A percentile compares a stretch with the other conserved stretches of the same genome.
Conservation (phyloP, 2,113 vertebrate species). For the Clarias macrocephalus region DNA sequence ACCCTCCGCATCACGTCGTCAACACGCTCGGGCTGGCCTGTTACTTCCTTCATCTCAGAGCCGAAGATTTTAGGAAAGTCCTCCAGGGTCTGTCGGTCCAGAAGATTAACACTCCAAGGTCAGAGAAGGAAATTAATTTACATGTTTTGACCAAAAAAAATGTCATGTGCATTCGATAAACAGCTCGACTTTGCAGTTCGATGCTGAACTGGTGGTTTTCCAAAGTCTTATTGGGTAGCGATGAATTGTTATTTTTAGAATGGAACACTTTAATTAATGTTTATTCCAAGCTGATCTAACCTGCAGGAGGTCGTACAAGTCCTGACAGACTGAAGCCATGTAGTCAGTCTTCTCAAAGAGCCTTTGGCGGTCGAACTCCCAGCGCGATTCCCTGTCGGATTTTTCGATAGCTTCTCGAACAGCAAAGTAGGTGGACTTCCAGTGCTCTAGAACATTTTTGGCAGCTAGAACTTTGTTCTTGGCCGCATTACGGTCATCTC, state of each 20-base stretch:
- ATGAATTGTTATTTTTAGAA: not conserved
- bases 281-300: conserved; percentile 62
- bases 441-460: conserved; percentile 77
- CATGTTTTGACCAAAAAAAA: not conserved
- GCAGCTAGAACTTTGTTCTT: conserved; percentile 78
- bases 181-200: not conserved
- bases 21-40: conserved; percentile 78
- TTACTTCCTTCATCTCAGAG: conserved; percentile 82
- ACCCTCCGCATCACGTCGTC: conserved; percentile 79
- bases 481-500: conserved; percentile 73
- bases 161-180: not conserved
- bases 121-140: not conserved
- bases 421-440: conserved; percentile 86
- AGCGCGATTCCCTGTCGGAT: conserved; percentile 75
- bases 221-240: not conserved
- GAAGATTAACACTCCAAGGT: not conserved
- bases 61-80: conserved; percentile 88
- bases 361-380: conserved; percentile 91
- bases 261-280: not conserved
- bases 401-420: conserved; percentile 83
- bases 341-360: conserved; percentile 91
- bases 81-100: conserved; percentile 76
- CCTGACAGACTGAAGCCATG: conserved; percentile 86
- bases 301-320: conserved; percentile 81
- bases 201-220: not conserved